Percentiles rank a stretch among this genome's conserved stretches.
phyloP scores from a whole-genome alignment of 2,888 invertebrate species.

The Cylindroiulus punctatus region DNA sequence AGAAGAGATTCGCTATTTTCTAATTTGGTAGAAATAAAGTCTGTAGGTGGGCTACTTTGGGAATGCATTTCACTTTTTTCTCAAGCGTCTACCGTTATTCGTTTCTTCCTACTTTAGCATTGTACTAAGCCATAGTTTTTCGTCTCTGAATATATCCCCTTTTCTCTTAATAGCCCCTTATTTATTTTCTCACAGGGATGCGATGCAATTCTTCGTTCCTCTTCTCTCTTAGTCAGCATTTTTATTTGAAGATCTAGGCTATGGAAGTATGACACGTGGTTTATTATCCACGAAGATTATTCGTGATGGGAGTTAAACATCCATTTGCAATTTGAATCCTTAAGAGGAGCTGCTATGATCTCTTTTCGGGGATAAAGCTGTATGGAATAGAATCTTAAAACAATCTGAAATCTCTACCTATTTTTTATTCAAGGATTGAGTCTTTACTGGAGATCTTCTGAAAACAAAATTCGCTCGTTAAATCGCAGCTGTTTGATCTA shows the following conservation, averaged over 20 bases:
- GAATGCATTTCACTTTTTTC: neutral
- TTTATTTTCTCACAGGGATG: neutral
- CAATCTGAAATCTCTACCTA: conserved; percentile 23
- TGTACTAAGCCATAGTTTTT: conserved; percentile 24
- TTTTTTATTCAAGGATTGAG: conserved; percentile 37
- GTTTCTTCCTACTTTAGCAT: neutral
- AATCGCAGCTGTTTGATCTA: conserved; percentile 37
- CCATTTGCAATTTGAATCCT: conserved; percentile 42
- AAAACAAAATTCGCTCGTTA: conserved; percentile 42
- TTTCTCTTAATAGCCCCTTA: conserved; percentile 37
- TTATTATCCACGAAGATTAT: conserved; percentile 42
- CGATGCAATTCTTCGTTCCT: conserved; percentile 8
- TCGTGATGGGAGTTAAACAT: conserved; percentile 42
- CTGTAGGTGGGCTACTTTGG: conserved; percentile 17
- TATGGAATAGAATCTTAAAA: conserved; percentile 29
- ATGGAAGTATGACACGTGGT: conserved; percentile 38
- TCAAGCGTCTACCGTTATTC: neutral
- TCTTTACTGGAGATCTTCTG: conserved; percentile 28
- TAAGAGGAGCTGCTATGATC: conserved; percentile 38
- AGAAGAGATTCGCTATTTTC: conserved; percentile 19
- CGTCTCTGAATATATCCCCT: conserved; percentile 17
- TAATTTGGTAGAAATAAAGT: conserved; percentile 19
- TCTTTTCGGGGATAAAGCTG: conserved; percentile 42
- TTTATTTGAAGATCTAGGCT: conserved; percentile 13
- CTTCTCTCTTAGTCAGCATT: conserved; percentile 31